Evolutionary conservation across 2,113 vertebrate genomes (phyloP).

Genomic region (Thunnus thynnus): DNA sequence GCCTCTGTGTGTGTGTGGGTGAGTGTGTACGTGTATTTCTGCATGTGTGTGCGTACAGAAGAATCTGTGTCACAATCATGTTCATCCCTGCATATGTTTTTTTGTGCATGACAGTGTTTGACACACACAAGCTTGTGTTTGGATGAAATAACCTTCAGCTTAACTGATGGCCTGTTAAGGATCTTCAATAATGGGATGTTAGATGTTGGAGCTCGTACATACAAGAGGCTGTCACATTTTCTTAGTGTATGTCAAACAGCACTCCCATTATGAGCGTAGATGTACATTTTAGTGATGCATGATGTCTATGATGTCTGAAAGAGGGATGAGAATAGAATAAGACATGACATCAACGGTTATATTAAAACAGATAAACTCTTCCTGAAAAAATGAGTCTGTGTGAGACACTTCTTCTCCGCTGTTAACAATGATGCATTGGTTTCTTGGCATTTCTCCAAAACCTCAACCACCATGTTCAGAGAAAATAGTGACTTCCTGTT

Average conservation of each 20-base stretch:
- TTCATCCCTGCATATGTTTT: conserved; percentile 22
- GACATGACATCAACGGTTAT: neutral
- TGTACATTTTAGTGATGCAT: conserved; percentile 11
- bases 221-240: conserved; percentile 21
- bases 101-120: conserved; percentile 43
- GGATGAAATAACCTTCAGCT: conserved; percentile 44
- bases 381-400: neutral
- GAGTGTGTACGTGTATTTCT: neutral
- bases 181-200: conserved; percentile 29
- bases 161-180: conserved; percentile 43
- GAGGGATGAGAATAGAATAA: too few species aligned
- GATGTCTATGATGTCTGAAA: neutral
- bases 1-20: neutral
- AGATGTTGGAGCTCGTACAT: neutral
- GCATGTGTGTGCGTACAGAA: neutral
- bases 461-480: neutral
- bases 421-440: neutral
- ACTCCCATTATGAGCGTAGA: neutral
- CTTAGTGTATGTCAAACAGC: conserved; percentile 50
- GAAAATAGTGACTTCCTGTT: neutral
- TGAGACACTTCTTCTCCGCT: neutral
- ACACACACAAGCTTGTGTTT: conserved; percentile 52
- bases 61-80: conserved; percentile 4
- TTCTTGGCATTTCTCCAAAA: neutral
- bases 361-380: neutral